Evolutionary conservation across 2,113 vertebrate genomes (phyloP), one percentile per base, ranked within the genome.

Genomic region (Willisornis vidua): DNA sequence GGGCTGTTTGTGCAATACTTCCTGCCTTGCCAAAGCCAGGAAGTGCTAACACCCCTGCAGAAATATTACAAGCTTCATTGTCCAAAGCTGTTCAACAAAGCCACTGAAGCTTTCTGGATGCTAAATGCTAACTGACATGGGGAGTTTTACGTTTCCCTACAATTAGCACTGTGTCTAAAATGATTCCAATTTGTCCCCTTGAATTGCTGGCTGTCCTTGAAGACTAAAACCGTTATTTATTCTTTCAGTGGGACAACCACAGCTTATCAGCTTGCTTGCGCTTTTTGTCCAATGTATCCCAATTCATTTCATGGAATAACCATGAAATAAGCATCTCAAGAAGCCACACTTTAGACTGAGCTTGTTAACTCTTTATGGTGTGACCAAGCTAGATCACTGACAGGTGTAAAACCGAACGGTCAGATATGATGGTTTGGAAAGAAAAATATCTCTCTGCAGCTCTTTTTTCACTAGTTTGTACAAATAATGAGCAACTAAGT

Each of bases 21-120:
- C 87, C 89, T 93, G 93, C 71, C 86, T 87, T 82, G 48, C 57
- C 71, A 87, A 93, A 95, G 83, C 63, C 94, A 86, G 95, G 94
- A 97, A 96, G 54, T 61, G 75, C 80, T 84, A 89, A 94, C 91
- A 89, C 89, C 62, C 76, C 13, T 41, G 62, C 55, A 91, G 62
- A 94, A 73, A 63, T 81, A 87, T 86, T 83, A 82, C 88, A 95
- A 78, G 73, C 83, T 89, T 87, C 72, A 52, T 54, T 67, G 75
- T 63, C 78, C 81, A 86, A 93, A 92, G 78, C 72, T 74, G 65
- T 52, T 89, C 41, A 87, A 57, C 73, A 55, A 63, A 55, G 49
- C 49, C 75, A 57, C 73, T 62, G 84, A 95, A 95, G 37, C 41
- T 88, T 84, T 93, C 83, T 78, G 75, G 52, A 74, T 55, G 19